These are phyloP conservation scores for Porites divaricata DNA, from an alignment of 92 coral and sea anemone species.

Conservation along the genomic window DNA sequence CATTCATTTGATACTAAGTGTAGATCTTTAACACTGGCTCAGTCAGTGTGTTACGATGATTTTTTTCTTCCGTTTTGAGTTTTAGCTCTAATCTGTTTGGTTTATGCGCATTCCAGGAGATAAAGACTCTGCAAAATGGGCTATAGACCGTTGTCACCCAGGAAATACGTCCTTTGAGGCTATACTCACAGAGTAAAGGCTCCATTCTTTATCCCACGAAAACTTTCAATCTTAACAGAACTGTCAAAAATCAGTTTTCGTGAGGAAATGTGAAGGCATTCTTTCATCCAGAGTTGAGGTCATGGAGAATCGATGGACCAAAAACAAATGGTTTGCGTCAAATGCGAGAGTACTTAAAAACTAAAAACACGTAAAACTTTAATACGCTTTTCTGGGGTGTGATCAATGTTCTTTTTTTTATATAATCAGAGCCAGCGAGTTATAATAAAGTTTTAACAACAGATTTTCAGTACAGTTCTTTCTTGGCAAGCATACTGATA, in stretches of 20 bases:
- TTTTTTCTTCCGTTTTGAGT: not conserved
- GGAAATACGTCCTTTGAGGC: not conserved
- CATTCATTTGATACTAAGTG: not conserved
- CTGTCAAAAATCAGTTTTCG: not conserved
- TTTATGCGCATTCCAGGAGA: slow-evolving; percentile 2
- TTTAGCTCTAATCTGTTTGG: slow-evolving; percentile 8
- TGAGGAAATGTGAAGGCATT: not conserved
- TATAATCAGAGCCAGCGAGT: slow-evolving; percentile 8
- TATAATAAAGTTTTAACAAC: not conserved
- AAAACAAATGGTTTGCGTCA: not conserved
- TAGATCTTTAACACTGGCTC: not conserved
- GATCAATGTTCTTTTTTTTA: not conserved
- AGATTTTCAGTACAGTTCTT: not conserved
- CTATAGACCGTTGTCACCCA: not conserved
- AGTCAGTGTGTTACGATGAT: not conserved
- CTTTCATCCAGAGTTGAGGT: not conserved
- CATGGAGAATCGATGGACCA: not conserved
- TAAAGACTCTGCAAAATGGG: too few relatives aligned
- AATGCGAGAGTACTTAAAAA: not conserved
- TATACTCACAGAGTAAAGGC: not conserved
- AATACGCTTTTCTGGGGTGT: not conserved
- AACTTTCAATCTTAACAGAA: not conserved
- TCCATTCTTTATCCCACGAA: not conserved
- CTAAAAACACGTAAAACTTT: not conserved
- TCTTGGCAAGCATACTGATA: not conserved